Evolutionary conservation across 2,113 vertebrate genomes (phyloP).

Genomic region (Xyrauchen texanus): DNA sequence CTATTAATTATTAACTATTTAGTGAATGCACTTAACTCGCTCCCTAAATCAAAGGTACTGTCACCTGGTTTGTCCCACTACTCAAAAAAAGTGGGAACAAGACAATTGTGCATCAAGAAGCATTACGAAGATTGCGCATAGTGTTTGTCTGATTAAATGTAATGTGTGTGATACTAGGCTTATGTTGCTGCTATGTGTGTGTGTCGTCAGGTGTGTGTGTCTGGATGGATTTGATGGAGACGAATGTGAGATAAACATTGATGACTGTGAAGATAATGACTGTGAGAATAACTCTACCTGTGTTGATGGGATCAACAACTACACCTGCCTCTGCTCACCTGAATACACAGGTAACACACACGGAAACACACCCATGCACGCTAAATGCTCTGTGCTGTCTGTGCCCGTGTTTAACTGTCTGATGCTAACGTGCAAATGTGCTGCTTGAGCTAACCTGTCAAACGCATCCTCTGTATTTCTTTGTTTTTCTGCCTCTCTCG

Average conservation of each 20-base stretch:
- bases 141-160: not conserved
- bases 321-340: constrained; percentile 93
- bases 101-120: no score
- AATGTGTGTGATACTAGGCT: not conserved
- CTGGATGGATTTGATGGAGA: constrained; percentile 95
- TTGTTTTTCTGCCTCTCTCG: constrained; percentile 40
- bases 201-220: constrained; percentile 85
- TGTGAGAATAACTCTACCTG: constrained; percentile 99
- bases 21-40: no score
- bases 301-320: constrained; percentile 96
- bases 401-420: constrained; percentile 33
- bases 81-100: no score
- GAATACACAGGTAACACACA: constrained; percentile 92
- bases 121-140: not conserved
- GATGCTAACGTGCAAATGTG: constrained; percentile 59
- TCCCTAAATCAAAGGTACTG: no score
- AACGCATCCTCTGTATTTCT: constrained; percentile 53
- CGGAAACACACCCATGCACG: constrained; percentile 3
- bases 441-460: constrained; percentile 70
- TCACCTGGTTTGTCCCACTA: no score
- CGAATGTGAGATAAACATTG: constrained; percentile 91
- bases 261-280: constrained; percentile 98
- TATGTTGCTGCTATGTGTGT: not conserved
- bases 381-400: constrained; percentile 10
- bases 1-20: no score